Evolutionary conservation across 1,140 invertebrate species (phyloP), one percentile per base, ranked within the genome.

Genomic region (Theocolax elegans): DNA sequence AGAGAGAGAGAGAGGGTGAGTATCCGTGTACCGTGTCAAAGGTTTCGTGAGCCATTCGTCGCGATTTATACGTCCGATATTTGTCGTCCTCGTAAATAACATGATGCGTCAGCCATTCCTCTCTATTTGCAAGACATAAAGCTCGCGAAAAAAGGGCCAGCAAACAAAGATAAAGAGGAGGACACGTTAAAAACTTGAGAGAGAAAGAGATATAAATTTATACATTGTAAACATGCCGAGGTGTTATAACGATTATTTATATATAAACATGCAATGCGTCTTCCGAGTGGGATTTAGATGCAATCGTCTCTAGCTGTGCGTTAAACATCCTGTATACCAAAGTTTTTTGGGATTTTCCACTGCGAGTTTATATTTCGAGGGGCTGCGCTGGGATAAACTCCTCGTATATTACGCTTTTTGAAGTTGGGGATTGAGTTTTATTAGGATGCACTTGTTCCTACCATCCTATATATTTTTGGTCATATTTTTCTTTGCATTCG

Each of bases 31-130:
- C n/a, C 48, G 48, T 19, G 48, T 21, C 48, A 23, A 21, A 25
- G 56, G 2, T 10, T 27, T 9, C 0, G 29, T 15, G 46, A 3
- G 19, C 56, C 44, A 53, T 67, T 51, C 58, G 48, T 60, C 25
- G 56, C 67, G 25, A 68, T 68, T 68, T 68, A 62, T 62, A 53
- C 59, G 48, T 44, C 67, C 40, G 60, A 59, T 64, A 65, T 71
- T 65, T 71, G 60, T 71, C 60, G 49, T 58, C 25, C 48, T 38
- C 49, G 49, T 69, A 56, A 69, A 69, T 69, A 63, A 63, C 10
- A n/a, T 12, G 29, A 9, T 8, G 51, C 63, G 56, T n/a, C 17
- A 15, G 17, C 68, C 62, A 66, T 71, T 71, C 40, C 54, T 71
- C 69, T 71, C 53, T 53, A 59, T 66, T 65, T 65, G 54, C 62